phyloP scores from a whole-genome alignment of 2,797 vertebrate species.

The Megalops cyprinoides region DNA sequence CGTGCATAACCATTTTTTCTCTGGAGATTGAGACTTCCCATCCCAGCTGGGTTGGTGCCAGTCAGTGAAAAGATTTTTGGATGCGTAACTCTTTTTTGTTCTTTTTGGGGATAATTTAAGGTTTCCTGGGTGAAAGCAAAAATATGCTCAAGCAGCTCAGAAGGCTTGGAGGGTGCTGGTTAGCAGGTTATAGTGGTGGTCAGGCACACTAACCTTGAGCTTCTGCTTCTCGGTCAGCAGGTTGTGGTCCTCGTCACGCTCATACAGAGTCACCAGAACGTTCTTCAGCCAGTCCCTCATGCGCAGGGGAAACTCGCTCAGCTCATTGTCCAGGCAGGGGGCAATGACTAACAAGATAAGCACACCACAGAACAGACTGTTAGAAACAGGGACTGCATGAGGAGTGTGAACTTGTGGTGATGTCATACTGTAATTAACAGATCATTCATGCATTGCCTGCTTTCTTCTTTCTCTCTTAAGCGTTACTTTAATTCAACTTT shows the following conservation, averaged over 20 bases:
- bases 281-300: constrained; percentile 99
- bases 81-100: neutral
- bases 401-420: neutral
- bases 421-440: neutral
- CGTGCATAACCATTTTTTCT: too few species aligned
- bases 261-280: constrained; percentile 92
- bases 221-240: constrained; percentile 98
- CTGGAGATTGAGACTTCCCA: too few species aligned
- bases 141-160: too few species aligned
- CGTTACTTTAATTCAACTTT: neutral
- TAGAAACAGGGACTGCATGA: constrained; percentile 17
- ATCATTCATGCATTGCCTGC: neutral
- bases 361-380: neutral
- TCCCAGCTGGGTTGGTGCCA: too few species aligned
- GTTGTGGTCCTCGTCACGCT: constrained; percentile 93
- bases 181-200: neutral
- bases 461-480: too few species aligned
- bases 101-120: neutral
- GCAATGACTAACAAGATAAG: constrained; percentile 77
- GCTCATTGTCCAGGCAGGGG: constrained; percentile 87
- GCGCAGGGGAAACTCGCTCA: constrained; percentile 93
- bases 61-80: too few species aligned
- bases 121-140: neutral
- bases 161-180: neutral
- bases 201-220: constrained; percentile 79